Evolutionary conservation across 2,888 invertebrate genomes (phyloP).

Genomic region (Ecliptopera silaceata): DNA sequence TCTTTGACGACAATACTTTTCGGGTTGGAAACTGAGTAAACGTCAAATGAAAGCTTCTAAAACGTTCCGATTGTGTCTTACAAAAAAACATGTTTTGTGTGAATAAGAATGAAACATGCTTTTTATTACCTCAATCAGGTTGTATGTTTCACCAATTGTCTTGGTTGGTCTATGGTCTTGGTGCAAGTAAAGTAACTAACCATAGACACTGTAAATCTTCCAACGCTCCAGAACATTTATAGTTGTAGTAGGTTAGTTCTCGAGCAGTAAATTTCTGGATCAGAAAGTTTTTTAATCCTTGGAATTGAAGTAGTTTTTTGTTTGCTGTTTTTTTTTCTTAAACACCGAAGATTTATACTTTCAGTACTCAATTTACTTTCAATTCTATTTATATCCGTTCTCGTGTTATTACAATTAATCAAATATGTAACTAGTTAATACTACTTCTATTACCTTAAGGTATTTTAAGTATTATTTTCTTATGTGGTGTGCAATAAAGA

Average conservation of each 20-base stretch:
- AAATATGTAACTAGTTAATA: no score
- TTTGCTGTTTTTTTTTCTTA: neutral
- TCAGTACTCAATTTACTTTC: no score
- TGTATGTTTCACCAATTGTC: slow-evolving; percentile 12
- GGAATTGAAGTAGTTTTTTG: neutral
- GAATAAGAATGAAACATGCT: neutral
- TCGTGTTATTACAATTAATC: no score
- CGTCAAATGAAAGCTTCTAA: neutral
- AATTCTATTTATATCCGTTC: no score
- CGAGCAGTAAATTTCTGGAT: slow-evolving; percentile 8
- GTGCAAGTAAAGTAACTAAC: neutral
- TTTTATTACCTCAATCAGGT: neutral
- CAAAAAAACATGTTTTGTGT: neutral
- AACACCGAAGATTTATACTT: neutral
- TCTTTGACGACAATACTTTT: neutral
- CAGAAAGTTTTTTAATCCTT: slow-evolving; percentile 6
- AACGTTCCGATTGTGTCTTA: neutral
- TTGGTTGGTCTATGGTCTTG: no score
- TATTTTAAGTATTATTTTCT: no score
- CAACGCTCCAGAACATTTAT: slow-evolving; percentile 12
- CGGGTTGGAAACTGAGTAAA: neutral
- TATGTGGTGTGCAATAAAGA: no score
- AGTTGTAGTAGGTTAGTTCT: slow-evolving; percentile 33
- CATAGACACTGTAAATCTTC: slow-evolving; percentile 18
- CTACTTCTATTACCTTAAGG: no score